Evolutionary conservation across 2,113 vertebrate species (phyloP), one percentile per base, ranked within the genome.

Genomic region (Hiodon tergisus): DNA sequence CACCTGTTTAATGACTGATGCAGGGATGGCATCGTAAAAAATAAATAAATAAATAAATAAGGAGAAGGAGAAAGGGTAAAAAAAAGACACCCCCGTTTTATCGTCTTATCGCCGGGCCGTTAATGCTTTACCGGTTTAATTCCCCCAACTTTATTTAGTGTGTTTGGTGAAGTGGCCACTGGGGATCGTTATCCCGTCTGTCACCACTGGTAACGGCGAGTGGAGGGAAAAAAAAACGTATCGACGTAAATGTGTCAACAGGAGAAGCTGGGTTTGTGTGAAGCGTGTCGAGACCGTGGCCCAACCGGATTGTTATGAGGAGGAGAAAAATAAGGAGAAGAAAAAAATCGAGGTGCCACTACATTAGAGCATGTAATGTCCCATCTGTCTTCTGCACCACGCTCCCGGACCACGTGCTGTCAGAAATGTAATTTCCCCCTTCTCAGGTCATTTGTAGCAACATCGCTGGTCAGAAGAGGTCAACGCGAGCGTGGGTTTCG

Each of bases 1-100:
- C 73, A 78, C 73, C 86, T 60, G 31, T 82, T 81, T 86, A 86
- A 76, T 78, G 84, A 83, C 81, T 79, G 83, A 87, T 81, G 86
- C 78, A 8, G 79, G 77, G 81, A 84, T 84, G 71, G 84, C 84
- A 83, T 81, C 81, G 79, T 83, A 81, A 85, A 84, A 83, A 82
- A 77, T 3, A 16, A 13, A 31, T 31, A 31, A 31, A 31, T 31
- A 31, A 31, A 31, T 31, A 31, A 31, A 31, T 31, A 31, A 31
- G 31, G 31, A 31, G 31, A 31, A 31, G 31, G 31, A 31, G 31
- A 31, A 31, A 31, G 31, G 31, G 31, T 31, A 31, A 31, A 31
- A 31, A 31, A 31, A 31, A 31, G 31, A 31, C 31, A 31, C 31
- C 31, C 31, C 31, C 31, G 31, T 31, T 31, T 11, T 16, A 5